Base-by-base conservation (phyloP, 1,140 invertebrate genomes). In the Drosophila bipectinata region DNA sequence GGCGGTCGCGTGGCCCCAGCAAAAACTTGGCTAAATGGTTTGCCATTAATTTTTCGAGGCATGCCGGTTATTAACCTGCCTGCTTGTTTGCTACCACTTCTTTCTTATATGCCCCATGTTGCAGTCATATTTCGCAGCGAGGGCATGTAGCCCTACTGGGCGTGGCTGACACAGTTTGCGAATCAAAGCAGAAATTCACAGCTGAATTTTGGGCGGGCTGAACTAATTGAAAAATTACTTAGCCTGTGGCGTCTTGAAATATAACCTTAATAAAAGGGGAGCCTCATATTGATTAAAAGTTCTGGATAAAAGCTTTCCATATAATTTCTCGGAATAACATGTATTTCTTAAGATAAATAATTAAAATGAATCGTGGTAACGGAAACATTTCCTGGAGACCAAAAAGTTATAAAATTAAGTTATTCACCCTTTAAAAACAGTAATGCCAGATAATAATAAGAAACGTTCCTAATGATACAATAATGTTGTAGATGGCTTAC, bases 51-150 rank as follows among this genome's bases (percentile, higher is more conserved):
- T 85, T 69, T 85, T 81, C 82, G 72, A 71, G 79, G 79, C 71
- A 75, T 76, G 79, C 54, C 78, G 82, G 82, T 85, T 85, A 85
- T 85, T 85, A 85, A 87, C 78, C 82, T 71, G 62, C 82, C 78
- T 80, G 44, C 64, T 49, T 15, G 51, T 34, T 53, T 56, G 56
- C 48, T 54, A 53, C 52, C 63, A 41, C 39, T 14, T 48, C 30
- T 44, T 15, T n/a, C 41, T 44, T 24, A n/a, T n/a, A n/a, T 24
- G 15, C 18, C 34, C 45, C n/a, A 41, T n/a, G 53, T 58, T 58
- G 61, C 55, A 60, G 18, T 62, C 61, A 75, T 64, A 74, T 73
- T 57, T 73, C 57, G 26, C 49, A 45, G 51, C 15, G 9, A 30
- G 51, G 45, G 51, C 28, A 61, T 76, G 57, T 30, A 47, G 53